Percentiles rank a stretch among this genome's conserved stretches.
Conservation (phyloP, 1,140 invertebrate species). For the Brachystomella parvula region DNA sequence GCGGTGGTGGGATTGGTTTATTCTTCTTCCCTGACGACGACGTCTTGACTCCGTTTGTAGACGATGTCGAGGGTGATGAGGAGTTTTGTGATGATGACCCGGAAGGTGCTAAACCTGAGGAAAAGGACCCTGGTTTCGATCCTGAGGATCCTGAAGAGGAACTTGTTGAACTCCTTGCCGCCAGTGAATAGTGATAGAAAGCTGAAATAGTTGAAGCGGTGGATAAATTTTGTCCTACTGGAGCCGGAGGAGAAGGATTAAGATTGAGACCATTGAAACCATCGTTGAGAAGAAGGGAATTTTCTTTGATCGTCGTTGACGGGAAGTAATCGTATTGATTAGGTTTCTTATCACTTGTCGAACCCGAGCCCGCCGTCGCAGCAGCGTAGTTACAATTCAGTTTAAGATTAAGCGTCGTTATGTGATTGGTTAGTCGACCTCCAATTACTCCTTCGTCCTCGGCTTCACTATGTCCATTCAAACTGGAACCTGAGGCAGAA, state of each 20-base stretch:
- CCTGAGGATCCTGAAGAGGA: background rate
- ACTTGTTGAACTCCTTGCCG: background rate
- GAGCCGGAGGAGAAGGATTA: slow-evolving; percentile 1
- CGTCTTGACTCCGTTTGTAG: too few relatives aligned
- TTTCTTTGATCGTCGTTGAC: background rate
- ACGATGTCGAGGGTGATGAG: too few relatives aligned
- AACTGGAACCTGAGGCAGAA: background rate
- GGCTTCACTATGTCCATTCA: background rate
- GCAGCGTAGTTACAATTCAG: background rate
- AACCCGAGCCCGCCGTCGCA: too few relatives aligned
- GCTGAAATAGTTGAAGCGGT: too few relatives aligned
- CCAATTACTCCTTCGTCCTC: background rate
- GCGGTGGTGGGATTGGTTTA: slow-evolving; percentile 37
- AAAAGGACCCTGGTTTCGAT: background rate
- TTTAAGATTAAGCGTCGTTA: background rate
- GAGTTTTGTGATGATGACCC: background rate
- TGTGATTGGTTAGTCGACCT: background rate
- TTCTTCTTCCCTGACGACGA: slow-evolving; percentile 18
- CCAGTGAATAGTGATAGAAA: background rate
- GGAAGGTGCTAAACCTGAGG: background rate
- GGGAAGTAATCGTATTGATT: background rate
- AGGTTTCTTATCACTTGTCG: slow-evolving; percentile 3
- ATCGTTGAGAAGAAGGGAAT: slow-evolving; percentile 1
- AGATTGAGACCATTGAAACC: slow-evolving; percentile 11
- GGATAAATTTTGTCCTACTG: slow-evolving; percentile 6